Evolutionary conservation across 1,140 invertebrate genomes (phyloP), one percentile per base, ranked within the genome.

Genomic region (Drosophila rhopaloa): DNA sequence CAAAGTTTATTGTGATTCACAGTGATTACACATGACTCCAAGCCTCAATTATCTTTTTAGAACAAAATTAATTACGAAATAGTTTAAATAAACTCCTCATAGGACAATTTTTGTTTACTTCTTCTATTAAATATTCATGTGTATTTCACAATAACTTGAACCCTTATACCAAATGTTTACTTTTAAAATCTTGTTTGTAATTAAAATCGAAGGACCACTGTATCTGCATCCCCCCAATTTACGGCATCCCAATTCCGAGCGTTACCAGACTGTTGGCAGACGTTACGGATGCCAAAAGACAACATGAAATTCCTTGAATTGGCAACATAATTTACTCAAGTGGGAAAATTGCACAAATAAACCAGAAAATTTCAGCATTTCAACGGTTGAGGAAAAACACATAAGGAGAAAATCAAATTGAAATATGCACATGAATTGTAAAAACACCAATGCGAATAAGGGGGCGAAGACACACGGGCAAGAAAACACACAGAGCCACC

Each of bases 351-450:
- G 65, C 65, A 66, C 47, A 72, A 44, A 78, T 65, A 80, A 85
- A 85, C 83, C 77, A 67, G 77, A 66, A 76, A 72, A 76, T 68
- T 68, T 40, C 65, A 43, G 47, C 76, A 53, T 72, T 73, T 77
- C 50, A 60, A 59, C 54, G 44, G 14, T 53, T 56, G 35, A 53
- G 62, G 67, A 70, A 65, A 81, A 80, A 54, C 47, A 51, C 56
- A 55, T 53, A 40, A 79, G 63, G 62, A 74, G 71, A 74, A 74
- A 68, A 68, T 68, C 60, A 65, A 77, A 80, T 74, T 76, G 81
- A 67, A 80, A 76, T 66, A 68, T 73, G 50, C 60, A 47, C 60
- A 83, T 72, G 70, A 72, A 71, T 61, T 73, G 32, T 29, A 48
- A 10, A 41, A 53, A 54, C 47, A 60, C 27, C 29, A 63, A 50